Base-by-base conservation (phyloP, 92 coral and sea anemone genomes). In the Palythoa heliodiscus region DNA sequence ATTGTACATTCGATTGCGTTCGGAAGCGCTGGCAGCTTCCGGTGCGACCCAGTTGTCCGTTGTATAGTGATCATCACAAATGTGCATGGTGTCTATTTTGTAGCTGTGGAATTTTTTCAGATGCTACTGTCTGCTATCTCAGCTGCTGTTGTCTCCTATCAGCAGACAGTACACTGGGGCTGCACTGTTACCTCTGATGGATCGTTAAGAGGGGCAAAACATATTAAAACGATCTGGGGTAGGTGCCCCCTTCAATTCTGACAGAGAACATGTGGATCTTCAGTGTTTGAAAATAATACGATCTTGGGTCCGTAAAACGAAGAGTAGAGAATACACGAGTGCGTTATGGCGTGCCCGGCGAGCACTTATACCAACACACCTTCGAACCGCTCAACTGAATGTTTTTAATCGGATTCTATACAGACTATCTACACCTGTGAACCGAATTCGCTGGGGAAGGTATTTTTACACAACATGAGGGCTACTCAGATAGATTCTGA, bases 11-110 rank as follows among this genome's bases (percentile, higher is more conserved):
- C 87, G 99, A 77, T 87, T 96, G 83, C 95, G 95, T 76, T 83
- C 94, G 2, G 98, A 96, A 78, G 99, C 99, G 22, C 71, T 91
- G 83, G 99, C 99, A 3, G 99, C 99, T 6, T 87, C 98, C 35
- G 77, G 90, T 4, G 87, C 92, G n/a, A 90, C 88, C 48, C 91
- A 88, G 43, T 92, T 90, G 67, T 90, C 95, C 67, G 90, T 92
- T 84, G 98, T 94, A 29, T 94, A 80, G 87, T 22, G 58, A 48
- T 23, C 16, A 52, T 12, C 86, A 19, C n/a, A 4, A 40, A 3
- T n/a, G 38, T 20, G 35, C 35, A 29, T 29, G 0, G n/a, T 39
- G 38, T 20, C 25, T n/a, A 2, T 6, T 3, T 29, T 11, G 17
- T 53, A 13, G 50, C 50, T 43, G 9, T 29, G 35, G 35, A 12